A percentile compares a stretch with the other conserved stretches of the same genome.
phyloP scores from a whole-genome alignment of 2,888 invertebrate genomes.

The Lysandra coridon region DNA sequence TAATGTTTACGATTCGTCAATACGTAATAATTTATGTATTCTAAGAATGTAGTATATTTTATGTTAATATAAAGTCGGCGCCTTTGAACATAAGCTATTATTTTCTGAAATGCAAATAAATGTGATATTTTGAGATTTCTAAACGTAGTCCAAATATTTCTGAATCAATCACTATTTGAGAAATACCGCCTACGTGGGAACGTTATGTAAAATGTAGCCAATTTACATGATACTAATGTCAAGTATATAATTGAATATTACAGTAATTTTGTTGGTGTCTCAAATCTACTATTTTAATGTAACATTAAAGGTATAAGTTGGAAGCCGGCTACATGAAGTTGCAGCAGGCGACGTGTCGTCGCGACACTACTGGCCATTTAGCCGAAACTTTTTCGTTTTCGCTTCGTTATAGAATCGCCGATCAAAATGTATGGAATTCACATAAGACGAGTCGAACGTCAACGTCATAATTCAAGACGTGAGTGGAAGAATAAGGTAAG shows the following conservation, averaged over 20 bases:
- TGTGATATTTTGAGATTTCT: background rate
- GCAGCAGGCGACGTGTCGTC: no score
- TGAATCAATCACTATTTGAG: background rate
- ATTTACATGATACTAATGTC: background rate
- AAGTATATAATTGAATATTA: background rate
- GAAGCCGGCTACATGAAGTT: no score
- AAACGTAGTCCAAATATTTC: background rate
- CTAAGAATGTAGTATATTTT: background rate
- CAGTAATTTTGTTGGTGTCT: no score
- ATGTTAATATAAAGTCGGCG: slow-evolving; percentile 2
- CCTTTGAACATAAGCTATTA: background rate
- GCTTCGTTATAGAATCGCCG: no score
- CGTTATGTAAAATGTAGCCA: background rate
- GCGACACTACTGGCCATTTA: no score
- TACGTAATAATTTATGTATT: background rate
- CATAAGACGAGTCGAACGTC: no score
- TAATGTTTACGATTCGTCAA: background rate
- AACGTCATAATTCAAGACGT: no score
- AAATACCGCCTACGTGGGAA: background rate
- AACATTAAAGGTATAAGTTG: no score
- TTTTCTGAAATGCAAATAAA: slow-evolving; percentile 13
- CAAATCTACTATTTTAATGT: no score
- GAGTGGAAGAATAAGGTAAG: no score
- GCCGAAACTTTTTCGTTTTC: no score
- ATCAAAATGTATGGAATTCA: no score